Base-by-base conservation (phyloP, 2,888 invertebrate genomes). In the Argynnis bischoffii region DNA sequence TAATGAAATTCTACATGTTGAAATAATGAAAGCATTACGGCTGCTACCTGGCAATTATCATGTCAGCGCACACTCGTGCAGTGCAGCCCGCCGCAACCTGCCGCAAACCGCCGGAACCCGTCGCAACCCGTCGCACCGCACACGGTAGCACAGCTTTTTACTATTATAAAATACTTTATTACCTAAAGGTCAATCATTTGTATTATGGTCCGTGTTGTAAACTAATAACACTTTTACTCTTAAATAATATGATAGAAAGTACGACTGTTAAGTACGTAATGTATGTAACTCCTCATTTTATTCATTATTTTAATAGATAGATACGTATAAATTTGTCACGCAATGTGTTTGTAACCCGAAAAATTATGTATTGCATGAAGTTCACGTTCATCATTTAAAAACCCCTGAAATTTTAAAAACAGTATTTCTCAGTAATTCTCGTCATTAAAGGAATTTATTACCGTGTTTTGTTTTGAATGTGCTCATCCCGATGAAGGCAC, bases 121-220 rank as follows among this genome's bases (percentile, higher is more conserved):
- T 57, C 11, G 8, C 16, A 56, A 14, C 35, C 6, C 16, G 46
- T 41, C 21, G 21, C 3, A 26, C 26, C 26, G 26, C 26, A 26
- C 26, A 26, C 4, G 6, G 18, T 57, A 47, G 47, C 46, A 1
- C 18, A 14, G 6, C 26, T 8, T 21, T 47, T 21, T 48, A 47
- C 26, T 26, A 59, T 47, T 26, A 26, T n/a, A 18, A 59, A 21
- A 46, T 47, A 59, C 26, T 59, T 59, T 47, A 47, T n/a, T 48
- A 35, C n/a, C 14, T 48, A 65, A 65, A 65, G 65, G 65, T 65
- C 59, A 65, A 59, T 53, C 53, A 54, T 59, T 59, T 41, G 54
- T n/a, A 57, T 53, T 65, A n/a, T 59, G 47, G 48, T 26, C 48
- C 31, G 59, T 26, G 6, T 18, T 48, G 16, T 47, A 26, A 5